Conservation (phyloP, 2,888 invertebrate genomes). For the Synanthedon vespiformis region DNA sequence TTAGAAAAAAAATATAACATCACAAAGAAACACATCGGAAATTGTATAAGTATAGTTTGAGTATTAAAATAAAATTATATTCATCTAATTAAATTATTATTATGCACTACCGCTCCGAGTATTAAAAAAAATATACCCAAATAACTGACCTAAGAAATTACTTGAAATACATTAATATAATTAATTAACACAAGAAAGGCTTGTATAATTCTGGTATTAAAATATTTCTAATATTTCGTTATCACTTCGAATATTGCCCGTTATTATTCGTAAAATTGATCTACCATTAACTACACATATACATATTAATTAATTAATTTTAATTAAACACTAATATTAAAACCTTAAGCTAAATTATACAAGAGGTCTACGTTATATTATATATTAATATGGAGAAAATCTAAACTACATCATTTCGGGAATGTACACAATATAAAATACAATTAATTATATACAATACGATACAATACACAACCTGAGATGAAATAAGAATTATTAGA, state of each 20-base stretch:
- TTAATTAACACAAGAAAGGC: not conserved
- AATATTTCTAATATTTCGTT: constrained; percentile 26
- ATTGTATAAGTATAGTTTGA: not conserved
- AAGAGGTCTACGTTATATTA: constrained; percentile 37
- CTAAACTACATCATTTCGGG: constrained; percentile 44
- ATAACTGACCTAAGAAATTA: not conserved
- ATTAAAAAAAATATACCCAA: not conserved
- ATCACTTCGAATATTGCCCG: constrained; percentile 24
- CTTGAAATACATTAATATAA: not conserved
- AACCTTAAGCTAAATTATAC: constrained; percentile 17
- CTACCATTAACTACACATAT: constrained; percentile 19
- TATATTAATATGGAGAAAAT: constrained; percentile 29
- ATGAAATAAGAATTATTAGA: too few species aligned
- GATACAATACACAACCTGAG: too few species aligned
- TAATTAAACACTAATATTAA: constrained; percentile 9
- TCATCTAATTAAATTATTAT: not conserved
- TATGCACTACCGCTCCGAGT: not conserved
- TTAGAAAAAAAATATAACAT: too few species aligned
- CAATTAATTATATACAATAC: constrained; percentile 26
- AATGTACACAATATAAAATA: constrained; percentile 35
- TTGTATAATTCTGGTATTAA: constrained; percentile 8
- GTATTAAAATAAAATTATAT: not conserved
- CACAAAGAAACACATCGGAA: not conserved
- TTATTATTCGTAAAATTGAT: constrained; percentile 12
- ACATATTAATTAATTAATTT: constrained; percentile 4